A percentile compares a stretch with the other conserved stretches of the same genome.
phyloP scores from a whole-genome alignment of 2,888 invertebrate genomes.

The Drosophila stalkeri region DNA sequence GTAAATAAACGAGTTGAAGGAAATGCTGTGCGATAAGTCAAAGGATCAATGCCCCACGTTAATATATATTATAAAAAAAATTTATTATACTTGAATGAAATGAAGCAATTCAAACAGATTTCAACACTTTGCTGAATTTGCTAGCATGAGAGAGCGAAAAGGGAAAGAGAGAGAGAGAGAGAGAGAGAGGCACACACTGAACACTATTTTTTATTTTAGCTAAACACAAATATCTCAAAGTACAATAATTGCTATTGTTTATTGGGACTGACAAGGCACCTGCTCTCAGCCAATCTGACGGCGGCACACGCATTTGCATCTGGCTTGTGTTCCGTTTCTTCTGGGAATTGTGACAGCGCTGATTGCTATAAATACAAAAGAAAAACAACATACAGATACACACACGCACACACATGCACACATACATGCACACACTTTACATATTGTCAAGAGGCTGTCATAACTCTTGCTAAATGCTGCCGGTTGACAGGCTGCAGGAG shows the following conservation, averaged over 20 bases:
- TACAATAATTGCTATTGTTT: constrained; percentile 58
- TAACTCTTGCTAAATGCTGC: constrained; percentile 59
- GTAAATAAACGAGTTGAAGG: constrained; percentile 30
- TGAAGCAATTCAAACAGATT: background rate
- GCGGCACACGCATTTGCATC: constrained; percentile 34
- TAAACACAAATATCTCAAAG: background rate
- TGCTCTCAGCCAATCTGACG: constrained; percentile 26
- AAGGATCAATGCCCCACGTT: constrained; percentile 47
- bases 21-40: constrained; percentile 43
- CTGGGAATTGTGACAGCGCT: constrained; percentile 37
- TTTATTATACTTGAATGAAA: constrained; percentile 6
- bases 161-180: background rate
- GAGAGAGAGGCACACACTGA: background rate
- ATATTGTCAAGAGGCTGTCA: constrained; percentile 28
- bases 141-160: background rate
- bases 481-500: constrained; percentile 42
- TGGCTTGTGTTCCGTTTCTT: constrained; percentile 12
- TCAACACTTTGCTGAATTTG: constrained; percentile 19
- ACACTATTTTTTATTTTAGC: background rate
- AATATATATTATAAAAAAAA: constrained; percentile 10
- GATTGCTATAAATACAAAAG: constrained; percentile 61
- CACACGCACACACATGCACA: constrained; percentile 1
- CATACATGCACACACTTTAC: background rate
- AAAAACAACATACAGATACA: constrained; percentile 12
- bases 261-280: constrained; percentile 38